Evolutionary conservation across 2,797 vertebrate species (phyloP).

Genomic region (Chaetophractus vellerosus): DNA sequence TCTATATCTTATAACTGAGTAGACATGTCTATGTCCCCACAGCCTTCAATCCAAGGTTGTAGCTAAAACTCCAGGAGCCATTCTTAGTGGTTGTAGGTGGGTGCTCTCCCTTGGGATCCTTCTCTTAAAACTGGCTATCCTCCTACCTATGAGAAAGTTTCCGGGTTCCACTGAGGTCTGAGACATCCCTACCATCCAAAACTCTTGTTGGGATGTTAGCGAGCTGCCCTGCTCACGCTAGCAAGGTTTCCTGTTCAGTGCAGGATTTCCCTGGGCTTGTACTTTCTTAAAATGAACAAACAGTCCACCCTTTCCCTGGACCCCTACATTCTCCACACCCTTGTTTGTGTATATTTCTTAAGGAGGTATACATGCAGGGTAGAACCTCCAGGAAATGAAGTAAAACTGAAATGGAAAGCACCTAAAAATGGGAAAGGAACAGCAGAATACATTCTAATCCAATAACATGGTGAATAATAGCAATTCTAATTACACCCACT

Average conservation of each 20-base stretch:
- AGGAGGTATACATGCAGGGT: not conserved
- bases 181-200: not conserved
- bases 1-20: not conserved
- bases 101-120: not conserved
- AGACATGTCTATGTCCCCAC: not conserved
- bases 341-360: constrained; percentile 62
- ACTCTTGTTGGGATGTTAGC: not conserved
- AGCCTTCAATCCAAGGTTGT: not conserved
- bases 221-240: not conserved
- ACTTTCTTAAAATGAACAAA: constrained; percentile 75
- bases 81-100: not conserved
- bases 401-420: too few species aligned
- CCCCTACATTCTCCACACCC: not conserved
- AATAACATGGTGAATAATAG: not conserved
- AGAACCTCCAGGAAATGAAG: constrained; percentile 43
- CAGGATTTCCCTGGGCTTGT: constrained; percentile 61
- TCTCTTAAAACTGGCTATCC: not conserved
- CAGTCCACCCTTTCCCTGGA: constrained; percentile 35
- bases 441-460: not conserved
- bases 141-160: not conserved
- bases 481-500: not conserved
- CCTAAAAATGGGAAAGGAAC: not conserved
- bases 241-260: constrained; percentile 58
- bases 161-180: not conserved
- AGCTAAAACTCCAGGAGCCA: not conserved